Evolutionary conservation across 1,140 invertebrate species (phyloP).

Genomic region (Cherax quadricarinatus): DNA sequence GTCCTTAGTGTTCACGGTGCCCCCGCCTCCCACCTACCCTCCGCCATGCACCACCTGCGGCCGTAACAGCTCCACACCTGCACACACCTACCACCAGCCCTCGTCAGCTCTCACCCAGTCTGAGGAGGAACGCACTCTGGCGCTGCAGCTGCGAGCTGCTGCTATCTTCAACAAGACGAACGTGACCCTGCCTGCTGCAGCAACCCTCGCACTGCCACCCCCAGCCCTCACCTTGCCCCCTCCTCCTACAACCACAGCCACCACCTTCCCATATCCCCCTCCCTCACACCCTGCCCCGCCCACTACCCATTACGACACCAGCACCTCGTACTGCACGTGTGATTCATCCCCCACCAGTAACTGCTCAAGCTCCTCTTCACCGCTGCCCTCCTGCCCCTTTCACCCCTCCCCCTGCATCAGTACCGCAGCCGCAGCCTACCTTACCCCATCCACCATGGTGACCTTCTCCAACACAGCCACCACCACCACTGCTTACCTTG

Average conservation of each 20-base stretch:
- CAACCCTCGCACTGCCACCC: not conserved
- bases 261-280: constrained; percentile 25
- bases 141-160: constrained; percentile 48
- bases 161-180: constrained; percentile 62
- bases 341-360: constrained; percentile 26
- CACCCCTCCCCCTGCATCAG: constrained; percentile 27
- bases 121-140: constrained; percentile 62
- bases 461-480: constrained; percentile 24
- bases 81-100: not conserved
- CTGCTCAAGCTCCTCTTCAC: constrained; percentile 43
- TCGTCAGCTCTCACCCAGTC: constrained; percentile 25
- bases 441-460: constrained; percentile 2
- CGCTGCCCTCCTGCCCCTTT: constrained; percentile 16
- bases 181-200: constrained; percentile 8
- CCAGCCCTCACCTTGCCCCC: constrained; percentile 7
- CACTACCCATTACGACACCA: not conserved
- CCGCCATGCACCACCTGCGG: constrained; percentile 16
- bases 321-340: constrained; percentile 26
- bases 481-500: constrained; percentile 44
- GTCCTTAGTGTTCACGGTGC: constrained; percentile 35
- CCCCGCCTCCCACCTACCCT: constrained; percentile 13
- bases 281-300: constrained; percentile 21
- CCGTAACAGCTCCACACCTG: not conserved
- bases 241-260: constrained; percentile 5
- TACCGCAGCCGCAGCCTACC: not conserved